Percentiles rank a stretch among this genome's conserved stretches.
phyloP scores from a whole-genome alignment of 2,797 vertebrate genomes.

The Melanotaenia maccullochi region DNA sequence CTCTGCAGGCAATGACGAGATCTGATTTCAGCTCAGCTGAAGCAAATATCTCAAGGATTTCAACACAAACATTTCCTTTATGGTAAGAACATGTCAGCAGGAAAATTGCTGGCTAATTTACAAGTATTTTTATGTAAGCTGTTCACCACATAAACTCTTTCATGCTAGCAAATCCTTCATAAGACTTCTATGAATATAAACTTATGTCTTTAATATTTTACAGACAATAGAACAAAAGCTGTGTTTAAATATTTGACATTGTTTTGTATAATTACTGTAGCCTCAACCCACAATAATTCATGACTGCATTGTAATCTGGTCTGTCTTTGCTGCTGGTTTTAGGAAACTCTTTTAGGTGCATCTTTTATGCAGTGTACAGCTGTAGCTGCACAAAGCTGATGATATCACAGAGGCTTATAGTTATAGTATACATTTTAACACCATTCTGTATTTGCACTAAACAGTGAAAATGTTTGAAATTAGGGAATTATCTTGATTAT shows the following conservation, averaged over 20 bases:
- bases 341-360: too few relatives aligned
- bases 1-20: constrained; percentile 10
- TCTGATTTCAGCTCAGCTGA: constrained; percentile 21
- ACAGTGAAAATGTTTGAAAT: too few relatives aligned
- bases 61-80: not conserved
- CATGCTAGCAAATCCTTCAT: not conserved
- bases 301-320: too few relatives aligned
- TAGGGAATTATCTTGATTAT: too few relatives aligned
- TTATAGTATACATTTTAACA: too few relatives aligned
- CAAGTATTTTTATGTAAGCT: not conserved
- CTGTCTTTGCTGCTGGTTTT: too few relatives aligned
- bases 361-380: too few relatives aligned
- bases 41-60: not conserved
- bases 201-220: not conserved
- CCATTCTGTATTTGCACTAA: too few relatives aligned
- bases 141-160: not conserved
- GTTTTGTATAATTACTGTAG: not conserved
- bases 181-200: not conserved
- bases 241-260: constrained; percentile 1
- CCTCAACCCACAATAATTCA: too few relatives aligned
- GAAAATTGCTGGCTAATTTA: not conserved
- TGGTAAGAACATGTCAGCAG: not conserved
- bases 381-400: too few relatives aligned
- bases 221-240: not conserved
- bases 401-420: too few relatives aligned